Evolutionary conservation across 2,888 invertebrate species (phyloP).

Genomic region (Mimachlamys varia): DNA sequence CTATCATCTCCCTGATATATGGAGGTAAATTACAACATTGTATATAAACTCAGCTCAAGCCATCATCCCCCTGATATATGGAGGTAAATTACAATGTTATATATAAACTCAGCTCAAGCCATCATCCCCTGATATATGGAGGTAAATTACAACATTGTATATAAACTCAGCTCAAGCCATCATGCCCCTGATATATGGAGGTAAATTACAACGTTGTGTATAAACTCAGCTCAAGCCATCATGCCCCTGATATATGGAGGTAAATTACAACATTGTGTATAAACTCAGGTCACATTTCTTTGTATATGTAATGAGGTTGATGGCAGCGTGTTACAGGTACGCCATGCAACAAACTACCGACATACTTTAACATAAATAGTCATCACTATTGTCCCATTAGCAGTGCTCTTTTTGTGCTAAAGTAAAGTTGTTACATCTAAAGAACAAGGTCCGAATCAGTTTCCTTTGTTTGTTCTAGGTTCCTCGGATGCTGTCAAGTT

Average conservation of each 20-base stretch:
- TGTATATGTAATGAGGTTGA: no score
- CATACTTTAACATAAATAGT: no score
- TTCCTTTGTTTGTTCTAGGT: slow-evolving; percentile 59
- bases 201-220: slow-evolving; percentile 59
- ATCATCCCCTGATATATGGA: slow-evolving; percentile 76
- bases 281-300: background rate
- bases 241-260: slow-evolving; percentile 77
- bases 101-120: slow-evolving; percentile 58
- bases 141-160: slow-evolving; percentile 62
- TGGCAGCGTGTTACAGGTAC: no score
- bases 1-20: slow-evolving; percentile 73
- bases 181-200: slow-evolving; percentile 76
- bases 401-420: no score
- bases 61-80: slow-evolving; percentile 74
- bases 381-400: no score
- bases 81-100: slow-evolving; percentile 68
- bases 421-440: no score
- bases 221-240: slow-evolving; percentile 60
- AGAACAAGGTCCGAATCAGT: no score
- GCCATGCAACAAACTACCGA: no score
- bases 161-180: slow-evolving; percentile 61
- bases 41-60: slow-evolving; percentile 61
- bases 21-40: slow-evolving; percentile 68
- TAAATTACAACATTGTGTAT: slow-evolving; percentile 52
- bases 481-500: slow-evolving; percentile 65